Percentiles rank a stretch among this genome's conserved stretches.
Evolutionary conservation across 2,113 vertebrate genomes (phyloP).

Genomic region (Nycticebus coucang): DNA sequence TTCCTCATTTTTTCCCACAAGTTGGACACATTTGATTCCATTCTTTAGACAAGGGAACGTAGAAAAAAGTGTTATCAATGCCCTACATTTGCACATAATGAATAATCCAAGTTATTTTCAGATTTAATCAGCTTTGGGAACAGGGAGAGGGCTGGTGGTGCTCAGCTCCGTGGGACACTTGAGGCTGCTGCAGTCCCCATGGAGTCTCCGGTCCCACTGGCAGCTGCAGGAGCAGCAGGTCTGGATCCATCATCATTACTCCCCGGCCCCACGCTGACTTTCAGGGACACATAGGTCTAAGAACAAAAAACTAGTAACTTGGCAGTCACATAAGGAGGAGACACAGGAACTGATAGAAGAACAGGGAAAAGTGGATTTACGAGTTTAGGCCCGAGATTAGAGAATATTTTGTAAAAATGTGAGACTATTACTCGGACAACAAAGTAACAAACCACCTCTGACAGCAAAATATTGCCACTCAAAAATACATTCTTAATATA

Average conservation of each 20-base stretch:
- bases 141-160: background rate
- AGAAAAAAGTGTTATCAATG: background rate
- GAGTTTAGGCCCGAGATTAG: background rate
- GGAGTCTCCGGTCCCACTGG: background rate
- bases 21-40: background rate
- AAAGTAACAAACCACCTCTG: background rate
- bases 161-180: background rate
- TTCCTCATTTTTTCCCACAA: background rate
- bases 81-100: background rate
- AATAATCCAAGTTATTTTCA: background rate
- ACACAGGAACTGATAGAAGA: background rate
- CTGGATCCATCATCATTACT: constrained; percentile 78
- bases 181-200: accelerated
- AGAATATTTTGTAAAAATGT: background rate
- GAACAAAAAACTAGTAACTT: constrained; percentile 66
- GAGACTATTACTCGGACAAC: background rate
- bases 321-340: background rate
- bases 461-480: background rate
- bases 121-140: background rate
- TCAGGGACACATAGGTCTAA: constrained; percentile 11
- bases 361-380: background rate
- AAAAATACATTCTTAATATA: background rate
- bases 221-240: constrained; percentile 80
- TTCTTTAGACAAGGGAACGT: background rate
- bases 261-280: constrained; percentile 73